These are phyloP conservation scores for Drosophila parthenogenetica DNA, from an alignment of 2,888 invertebrate genomes.

Conservation along the genomic window DNA sequence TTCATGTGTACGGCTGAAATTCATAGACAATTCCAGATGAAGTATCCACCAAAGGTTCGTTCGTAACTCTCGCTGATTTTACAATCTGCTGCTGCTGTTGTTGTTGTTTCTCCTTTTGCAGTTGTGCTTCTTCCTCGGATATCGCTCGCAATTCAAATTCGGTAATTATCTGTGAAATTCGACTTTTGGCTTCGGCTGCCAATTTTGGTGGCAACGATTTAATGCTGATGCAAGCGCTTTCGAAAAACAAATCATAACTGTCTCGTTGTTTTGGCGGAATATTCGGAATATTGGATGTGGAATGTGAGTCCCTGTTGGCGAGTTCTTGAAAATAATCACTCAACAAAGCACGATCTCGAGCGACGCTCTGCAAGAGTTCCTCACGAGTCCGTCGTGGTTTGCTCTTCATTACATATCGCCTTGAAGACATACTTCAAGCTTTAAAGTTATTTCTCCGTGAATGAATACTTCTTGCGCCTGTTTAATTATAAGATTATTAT, in stretches of 20 bases:
- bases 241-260: slow-evolving; percentile 80
- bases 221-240: slow-evolving; percentile 79
- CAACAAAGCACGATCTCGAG: slow-evolving; percentile 58
- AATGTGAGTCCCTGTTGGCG: neutral
- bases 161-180: slow-evolving; percentile 76
- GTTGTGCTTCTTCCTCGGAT: slow-evolving; percentile 67
- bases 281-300: neutral
- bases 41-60: slow-evolving; percentile 20
- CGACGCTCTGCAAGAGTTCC: slow-evolving; percentile 60
- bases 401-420: slow-evolving; percentile 28
- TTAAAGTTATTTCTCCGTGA: neutral
- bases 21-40: slow-evolving; percentile 55
- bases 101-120: slow-evolving; percentile 25
- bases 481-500: neutral
- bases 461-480: neutral
- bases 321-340: slow-evolving; percentile 56
- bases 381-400: slow-evolving; percentile 45
- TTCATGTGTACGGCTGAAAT: slow-evolving; percentile 54
- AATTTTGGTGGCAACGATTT: slow-evolving; percentile 78
- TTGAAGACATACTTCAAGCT: slow-evolving; percentile 26
- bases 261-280: slow-evolving; percentile 44
- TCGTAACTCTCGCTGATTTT: slow-evolving; percentile 9
- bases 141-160: slow-evolving; percentile 82
- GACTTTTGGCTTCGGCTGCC: slow-evolving; percentile 79
- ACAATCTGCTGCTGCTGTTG: slow-evolving; percentile 9